phyloP scores from a whole-genome alignment of 2,797 vertebrate species.

The Pseudochirops corinnae region DNA sequence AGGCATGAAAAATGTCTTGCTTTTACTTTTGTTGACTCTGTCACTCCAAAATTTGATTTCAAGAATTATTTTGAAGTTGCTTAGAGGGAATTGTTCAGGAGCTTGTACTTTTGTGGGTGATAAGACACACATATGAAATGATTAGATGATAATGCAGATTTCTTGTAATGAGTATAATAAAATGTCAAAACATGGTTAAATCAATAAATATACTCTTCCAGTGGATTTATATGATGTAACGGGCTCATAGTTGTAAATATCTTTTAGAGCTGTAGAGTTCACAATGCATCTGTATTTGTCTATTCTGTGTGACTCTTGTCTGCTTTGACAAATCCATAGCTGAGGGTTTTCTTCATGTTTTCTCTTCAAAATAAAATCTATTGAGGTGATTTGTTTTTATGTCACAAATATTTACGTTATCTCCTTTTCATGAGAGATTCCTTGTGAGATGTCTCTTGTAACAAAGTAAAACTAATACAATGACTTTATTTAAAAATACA shows the following conservation, averaged over 20 bases:
- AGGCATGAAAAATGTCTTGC: not conserved
- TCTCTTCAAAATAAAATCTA: not conserved
- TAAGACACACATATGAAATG: not conserved
- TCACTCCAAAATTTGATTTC: not conserved
- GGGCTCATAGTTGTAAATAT: not conserved
- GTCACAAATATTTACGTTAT: not conserved
- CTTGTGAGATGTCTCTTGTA: not conserved
- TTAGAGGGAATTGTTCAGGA: not conserved
- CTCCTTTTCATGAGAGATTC: not conserved
- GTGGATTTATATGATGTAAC: not conserved
- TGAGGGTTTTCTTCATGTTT: not conserved
- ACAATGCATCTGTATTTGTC: not conserved
- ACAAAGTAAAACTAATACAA: not conserved
- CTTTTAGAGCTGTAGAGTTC: not conserved
- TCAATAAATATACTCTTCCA: not conserved
- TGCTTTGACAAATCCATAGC: not conserved
- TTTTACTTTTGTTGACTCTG: not conserved
- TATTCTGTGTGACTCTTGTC: not conserved
- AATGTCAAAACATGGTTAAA: not conserved
- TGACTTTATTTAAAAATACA: not conserved
- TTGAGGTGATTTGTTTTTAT: not conserved
- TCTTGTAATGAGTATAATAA: not conserved
- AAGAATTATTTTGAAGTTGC: not conserved
- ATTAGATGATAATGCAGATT: not conserved
- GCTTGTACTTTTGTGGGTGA: not conserved